These are phyloP conservation scores for Chrysomela aeneicollis DNA, from an alignment of 2,888 invertebrate genomes.

Conservation along the genomic window DNA sequence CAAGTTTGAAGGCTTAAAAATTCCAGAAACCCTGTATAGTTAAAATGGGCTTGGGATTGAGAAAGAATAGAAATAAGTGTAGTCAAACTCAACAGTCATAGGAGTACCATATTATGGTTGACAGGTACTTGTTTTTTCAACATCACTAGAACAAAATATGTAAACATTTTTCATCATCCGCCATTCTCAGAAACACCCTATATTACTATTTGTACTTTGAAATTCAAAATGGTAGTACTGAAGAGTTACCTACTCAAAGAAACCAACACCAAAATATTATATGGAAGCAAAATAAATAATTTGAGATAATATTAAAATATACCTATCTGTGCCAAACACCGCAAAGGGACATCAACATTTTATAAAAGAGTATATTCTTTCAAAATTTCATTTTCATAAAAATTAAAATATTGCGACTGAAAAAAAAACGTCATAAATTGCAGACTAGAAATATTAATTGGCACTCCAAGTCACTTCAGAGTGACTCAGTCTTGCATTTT, in stretches of 20 bases:
- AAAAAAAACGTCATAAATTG: slow-evolving; percentile 39
- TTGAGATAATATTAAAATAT: background rate
- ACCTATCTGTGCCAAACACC: background rate
- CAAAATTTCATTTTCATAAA: background rate
- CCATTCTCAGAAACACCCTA: no score
- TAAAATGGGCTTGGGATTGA: no score
- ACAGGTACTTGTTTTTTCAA: no score
- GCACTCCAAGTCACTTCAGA: slow-evolving; percentile 51
- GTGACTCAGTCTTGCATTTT: slow-evolving; percentile 48
- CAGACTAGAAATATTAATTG: slow-evolving; percentile 58
- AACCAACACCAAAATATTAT: background rate
- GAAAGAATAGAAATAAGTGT: no score
- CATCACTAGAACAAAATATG: no score
- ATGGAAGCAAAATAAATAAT: background rate
- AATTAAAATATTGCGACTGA: slow-evolving; percentile 23
- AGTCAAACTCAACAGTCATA: no score
- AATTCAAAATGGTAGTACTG: no score
- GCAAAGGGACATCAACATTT: background rate
- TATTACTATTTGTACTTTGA: no score
- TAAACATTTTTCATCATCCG: no score
- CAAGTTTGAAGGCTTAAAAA: no score
- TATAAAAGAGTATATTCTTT: background rate
- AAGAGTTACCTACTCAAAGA: background rate
- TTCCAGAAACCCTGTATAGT: no score
- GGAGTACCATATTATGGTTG: no score